phyloP scores from a whole-genome alignment of 2,888 invertebrate genomes.

The Ophraella communa region DNA sequence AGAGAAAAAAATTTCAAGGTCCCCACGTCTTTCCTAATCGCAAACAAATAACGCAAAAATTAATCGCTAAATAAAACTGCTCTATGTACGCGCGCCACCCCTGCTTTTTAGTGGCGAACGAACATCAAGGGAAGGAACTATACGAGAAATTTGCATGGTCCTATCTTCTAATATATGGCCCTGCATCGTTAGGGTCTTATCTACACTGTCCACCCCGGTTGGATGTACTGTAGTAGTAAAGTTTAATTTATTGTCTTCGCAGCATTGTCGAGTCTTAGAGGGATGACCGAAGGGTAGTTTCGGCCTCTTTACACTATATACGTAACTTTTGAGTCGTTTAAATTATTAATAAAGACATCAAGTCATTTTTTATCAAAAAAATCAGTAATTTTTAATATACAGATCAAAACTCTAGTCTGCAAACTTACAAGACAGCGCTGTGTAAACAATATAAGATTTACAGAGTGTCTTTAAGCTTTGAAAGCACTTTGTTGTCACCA shows the following conservation, averaged over 20 bases:
- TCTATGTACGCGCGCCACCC: too few relatives aligned
- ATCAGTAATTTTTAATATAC: too few relatives aligned
- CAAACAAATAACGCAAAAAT: neutral
- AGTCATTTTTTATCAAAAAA: too few relatives aligned
- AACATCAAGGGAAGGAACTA: conserved; percentile 24
- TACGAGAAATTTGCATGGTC: conserved; percentile 55
- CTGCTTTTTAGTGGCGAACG: too few relatives aligned
- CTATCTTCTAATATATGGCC: conserved; percentile 58
- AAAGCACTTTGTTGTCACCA: too few relatives aligned
- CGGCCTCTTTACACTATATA: conserved; percentile 20
- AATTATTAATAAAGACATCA: too few relatives aligned
- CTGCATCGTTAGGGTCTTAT: conserved; percentile 52
- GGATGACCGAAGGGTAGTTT: conserved; percentile 54
- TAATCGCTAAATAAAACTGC: too few relatives aligned
- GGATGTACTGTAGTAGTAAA: conserved; percentile 58
- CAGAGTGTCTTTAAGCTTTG: too few relatives aligned
- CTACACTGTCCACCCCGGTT: conserved; percentile 60
- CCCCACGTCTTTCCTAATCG: conserved; percentile 45
- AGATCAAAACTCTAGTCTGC: too few relatives aligned
- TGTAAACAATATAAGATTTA: too few relatives aligned
- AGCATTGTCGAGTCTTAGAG: conserved; percentile 62
- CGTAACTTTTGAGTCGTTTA: too few relatives aligned
- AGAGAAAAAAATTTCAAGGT: conserved; percentile 41
- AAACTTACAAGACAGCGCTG: too few relatives aligned
- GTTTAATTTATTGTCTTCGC: conserved; percentile 60